Evolutionary conservation across 2,888 invertebrate species (phyloP).

Genomic region (Mythimna vitellina): DNA sequence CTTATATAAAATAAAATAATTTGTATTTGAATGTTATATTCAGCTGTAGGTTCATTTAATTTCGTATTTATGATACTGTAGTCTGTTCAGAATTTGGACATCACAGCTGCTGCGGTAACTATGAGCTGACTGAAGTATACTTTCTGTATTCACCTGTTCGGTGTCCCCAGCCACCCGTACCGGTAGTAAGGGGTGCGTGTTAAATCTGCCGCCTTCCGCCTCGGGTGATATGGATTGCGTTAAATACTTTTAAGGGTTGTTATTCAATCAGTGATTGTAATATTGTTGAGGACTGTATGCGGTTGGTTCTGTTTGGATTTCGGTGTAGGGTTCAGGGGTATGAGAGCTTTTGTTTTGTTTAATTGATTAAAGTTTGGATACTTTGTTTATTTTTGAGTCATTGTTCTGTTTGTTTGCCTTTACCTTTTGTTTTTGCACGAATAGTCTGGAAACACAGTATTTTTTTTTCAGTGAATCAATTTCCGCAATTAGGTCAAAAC

Average conservation of each 20-base stretch:
- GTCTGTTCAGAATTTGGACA: no score
- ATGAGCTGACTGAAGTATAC: no score
- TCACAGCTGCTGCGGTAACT: not conserved
- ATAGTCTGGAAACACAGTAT: not conserved
- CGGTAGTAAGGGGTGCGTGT: slow-evolving; percentile 41
- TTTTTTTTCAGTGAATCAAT: not conserved
- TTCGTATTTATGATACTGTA: no score
- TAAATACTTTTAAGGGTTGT: slow-evolving; percentile 49
- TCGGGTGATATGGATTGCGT: slow-evolving; percentile 46
- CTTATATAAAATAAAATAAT: no score
- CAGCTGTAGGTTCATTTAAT: no score
- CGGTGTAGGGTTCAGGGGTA: not conserved
- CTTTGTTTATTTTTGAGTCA: not conserved
- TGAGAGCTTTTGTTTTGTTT: slow-evolving; percentile 3
- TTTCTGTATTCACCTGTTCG: slow-evolving; percentile 26
- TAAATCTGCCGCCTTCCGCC: slow-evolving; percentile 51
- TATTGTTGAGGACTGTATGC: slow-evolving; percentile 34
- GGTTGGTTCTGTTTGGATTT: slow-evolving; percentile 33
- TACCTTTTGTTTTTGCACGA: no score
- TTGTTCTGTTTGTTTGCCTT: not conserved
- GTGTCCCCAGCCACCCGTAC: not conserved
- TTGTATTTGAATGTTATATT: no score
- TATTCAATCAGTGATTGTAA: slow-evolving; percentile 50
- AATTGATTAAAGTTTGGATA: not conserved
- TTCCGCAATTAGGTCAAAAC: not conserved